phyloP scores from a whole-genome alignment of 2,113 vertebrate genomes.

The zebrafish (Danio rerio) region DNA sequence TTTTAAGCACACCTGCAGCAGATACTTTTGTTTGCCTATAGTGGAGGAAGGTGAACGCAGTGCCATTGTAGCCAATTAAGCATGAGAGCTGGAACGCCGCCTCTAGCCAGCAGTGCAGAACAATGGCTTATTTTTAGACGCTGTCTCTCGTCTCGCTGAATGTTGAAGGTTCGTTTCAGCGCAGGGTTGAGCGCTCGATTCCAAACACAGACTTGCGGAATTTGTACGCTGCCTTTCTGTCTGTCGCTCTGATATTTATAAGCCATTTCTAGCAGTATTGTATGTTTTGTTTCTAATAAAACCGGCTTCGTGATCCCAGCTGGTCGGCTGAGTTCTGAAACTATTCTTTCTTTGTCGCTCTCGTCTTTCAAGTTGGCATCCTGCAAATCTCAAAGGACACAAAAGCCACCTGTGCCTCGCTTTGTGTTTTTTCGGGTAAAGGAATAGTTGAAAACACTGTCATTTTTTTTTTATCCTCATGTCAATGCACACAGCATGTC shows the following conservation, averaged over 20 bases:
- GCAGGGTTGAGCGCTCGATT: neutral
- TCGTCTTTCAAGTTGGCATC: conserved; percentile 8
- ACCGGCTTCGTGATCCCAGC: conserved; percentile 34
- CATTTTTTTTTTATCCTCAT: neutral
- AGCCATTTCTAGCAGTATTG: conserved; percentile 62
- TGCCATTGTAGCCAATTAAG: conserved; percentile 38
- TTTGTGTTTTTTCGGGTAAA: neutral
- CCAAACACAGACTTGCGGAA: conserved; percentile 45
- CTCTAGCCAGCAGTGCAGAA: conserved; percentile 25
- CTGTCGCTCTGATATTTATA: conserved; percentile 56
- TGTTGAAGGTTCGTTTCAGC: conserved; percentile 19
- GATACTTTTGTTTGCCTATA: conserved; percentile 6
- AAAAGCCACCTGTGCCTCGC: neutral
- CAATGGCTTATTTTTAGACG: conserved; percentile 46
- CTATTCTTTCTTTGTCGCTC: neutral
- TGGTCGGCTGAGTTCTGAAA: conserved; percentile 22
- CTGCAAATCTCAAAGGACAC: neutral
- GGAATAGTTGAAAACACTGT: neutral
- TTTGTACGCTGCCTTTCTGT: conserved; percentile 54
- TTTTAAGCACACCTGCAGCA: conserved; percentile 26
- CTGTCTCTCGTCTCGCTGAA: conserved; percentile 28
- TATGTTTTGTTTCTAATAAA: conserved; percentile 67
- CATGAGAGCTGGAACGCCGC: conserved; percentile 19
- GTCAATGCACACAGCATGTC: neutral
- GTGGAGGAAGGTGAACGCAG: conserved; percentile 1